Percentiles rank a stretch among this genome's conserved stretches.
Evolutionary conservation across 92 coral and sea anemone genomes (phyloP).

Genomic region (Diadumene lineata): DNA sequence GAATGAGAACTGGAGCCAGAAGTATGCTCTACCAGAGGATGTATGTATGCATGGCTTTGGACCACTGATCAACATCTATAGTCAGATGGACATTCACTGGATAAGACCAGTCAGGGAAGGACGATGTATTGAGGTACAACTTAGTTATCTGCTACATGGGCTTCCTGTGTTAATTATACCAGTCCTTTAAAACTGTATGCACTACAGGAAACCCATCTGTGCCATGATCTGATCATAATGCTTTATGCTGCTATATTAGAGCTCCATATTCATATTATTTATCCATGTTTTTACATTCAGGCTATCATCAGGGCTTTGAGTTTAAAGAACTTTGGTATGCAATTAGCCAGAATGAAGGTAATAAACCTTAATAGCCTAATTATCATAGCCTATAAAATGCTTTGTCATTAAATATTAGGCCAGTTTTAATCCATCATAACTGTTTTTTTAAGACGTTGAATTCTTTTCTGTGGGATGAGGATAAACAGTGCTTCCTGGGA

Average conservation of each 20-base stretch:
- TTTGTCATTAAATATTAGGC: no score
- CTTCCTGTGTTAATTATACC: not conserved
- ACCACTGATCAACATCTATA: constrained; percentile 75
- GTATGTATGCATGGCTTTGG: constrained; percentile 76
- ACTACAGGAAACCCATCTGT: not conserved
- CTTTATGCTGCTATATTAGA: not conserved
- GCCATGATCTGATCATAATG: not conserved
- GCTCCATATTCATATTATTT: not conserved
- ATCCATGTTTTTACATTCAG: constrained; percentile 30
- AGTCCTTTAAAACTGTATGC: no score
- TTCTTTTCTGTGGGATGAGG: constrained; percentile 64
- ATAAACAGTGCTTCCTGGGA: constrained; percentile 61
- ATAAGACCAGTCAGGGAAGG: constrained; percentile 76
- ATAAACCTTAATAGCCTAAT: not conserved
- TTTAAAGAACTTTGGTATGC: constrained; percentile 78
- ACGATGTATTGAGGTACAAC: constrained; percentile 76
- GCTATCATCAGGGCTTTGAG: constrained; percentile 88
- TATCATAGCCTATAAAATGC: no score
- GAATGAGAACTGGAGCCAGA: constrained; percentile 87
- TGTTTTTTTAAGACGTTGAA: constrained; percentile 52
- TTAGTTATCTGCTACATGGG: no score
- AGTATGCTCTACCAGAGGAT: constrained; percentile 91
- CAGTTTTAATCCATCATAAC: not conserved
- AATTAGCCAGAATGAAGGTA: constrained; percentile 80
- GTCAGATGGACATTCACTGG: constrained; percentile 78